A percentile compares a stretch with the other conserved stretches of the same genome.
These are phyloP conservation scores for Daktulosphaira vitifoliae DNA, from an alignment of 1,140 invertebrate genomes.

Conservation along the genomic window DNA sequence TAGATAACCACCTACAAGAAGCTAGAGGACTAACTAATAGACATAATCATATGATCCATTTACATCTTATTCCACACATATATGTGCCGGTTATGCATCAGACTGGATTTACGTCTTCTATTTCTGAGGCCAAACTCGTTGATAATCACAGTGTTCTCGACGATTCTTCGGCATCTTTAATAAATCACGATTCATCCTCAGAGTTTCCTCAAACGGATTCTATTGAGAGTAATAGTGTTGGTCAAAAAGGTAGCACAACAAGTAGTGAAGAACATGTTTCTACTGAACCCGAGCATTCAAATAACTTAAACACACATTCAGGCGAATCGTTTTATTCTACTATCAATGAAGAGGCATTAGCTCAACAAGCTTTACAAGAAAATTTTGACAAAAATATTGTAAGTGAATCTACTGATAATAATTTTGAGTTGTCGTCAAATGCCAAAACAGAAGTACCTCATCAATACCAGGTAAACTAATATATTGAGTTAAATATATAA, in stretches of 20 bases:
- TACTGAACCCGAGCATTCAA: slow-evolving; percentile 2
- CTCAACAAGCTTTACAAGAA: neutral
- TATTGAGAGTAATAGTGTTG: neutral
- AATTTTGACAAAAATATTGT: neutral
- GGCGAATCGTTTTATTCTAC: neutral
- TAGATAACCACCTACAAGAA: neutral
- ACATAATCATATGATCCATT: slow-evolving; percentile 34
- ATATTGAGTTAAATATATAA: too few relatives aligned
- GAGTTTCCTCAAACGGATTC: neutral
- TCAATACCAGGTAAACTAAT: slow-evolving; percentile 32
- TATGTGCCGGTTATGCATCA: slow-evolving; percentile 34
- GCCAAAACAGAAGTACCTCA: neutral
- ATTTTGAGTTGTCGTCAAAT: neutral
- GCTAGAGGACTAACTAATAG: slow-evolving; percentile 1
- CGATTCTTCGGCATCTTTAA: neutral
- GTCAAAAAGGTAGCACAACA: neutral
- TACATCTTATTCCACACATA: slow-evolving; percentile 35
- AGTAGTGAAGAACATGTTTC: too few relatives aligned
- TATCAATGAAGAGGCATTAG: neutral
- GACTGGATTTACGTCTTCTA: neutral
- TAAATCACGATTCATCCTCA: neutral
- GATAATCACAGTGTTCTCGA: neutral
- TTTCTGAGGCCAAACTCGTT: neutral
- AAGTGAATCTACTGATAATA: neutral
- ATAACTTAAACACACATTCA: slow-evolving; percentile 12